Evolutionary conservation across 2,888 invertebrate genomes (phyloP), one percentile per base, ranked within the genome.

Genomic region (Meghimatium bilineatum): DNA sequence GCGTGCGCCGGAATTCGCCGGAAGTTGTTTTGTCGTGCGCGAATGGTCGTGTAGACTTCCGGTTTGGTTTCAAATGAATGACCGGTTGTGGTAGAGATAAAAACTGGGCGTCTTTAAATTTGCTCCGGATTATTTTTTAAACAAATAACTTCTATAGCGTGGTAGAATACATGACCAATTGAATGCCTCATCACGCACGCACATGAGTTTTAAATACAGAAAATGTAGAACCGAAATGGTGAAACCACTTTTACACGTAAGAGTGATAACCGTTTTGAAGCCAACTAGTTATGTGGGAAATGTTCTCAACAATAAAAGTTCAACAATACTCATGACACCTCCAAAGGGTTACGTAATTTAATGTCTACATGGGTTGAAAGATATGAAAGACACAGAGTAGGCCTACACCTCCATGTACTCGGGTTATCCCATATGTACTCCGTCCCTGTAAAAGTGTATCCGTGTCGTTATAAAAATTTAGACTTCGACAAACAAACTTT

Each of bases 1-100:
- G 82, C 82, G 82, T 82, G 82, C 82, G 69, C 66, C 49, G 81
- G 82, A 76, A 72, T 66, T 66, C 76, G 10, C 75, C 82, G 82
- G 82, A 82, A 82, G 82, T 76, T 76, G 76, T 82, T 67, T 74
- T 38, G n/a, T 52, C 36, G 74, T 67, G 49, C 66, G 75, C 69
- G 66, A 49, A 76, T 82, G 75, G 67, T 52, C 52, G 82, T 36
- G 32, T 81, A 29, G 71, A 80, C 71, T 80, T 78, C 78, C 78
- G 78, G 78, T 67, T 44, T 14, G 36, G 63, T 36, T 38, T 60
- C 36, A 60, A 60, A 63, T 77, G 38, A 17, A 77, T 20, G 60
- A 60, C 63, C 60, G 36, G 76, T 60, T 63, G 52, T 49, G 49
- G 49, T 6, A 34, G 20, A 52, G 72, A 74, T 74, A 74, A 74